Evolutionary conservation across 2,888 invertebrate genomes (phyloP), one percentile per base, ranked within the genome.

Genomic region (Dryocosmus kuriphilus): DNA sequence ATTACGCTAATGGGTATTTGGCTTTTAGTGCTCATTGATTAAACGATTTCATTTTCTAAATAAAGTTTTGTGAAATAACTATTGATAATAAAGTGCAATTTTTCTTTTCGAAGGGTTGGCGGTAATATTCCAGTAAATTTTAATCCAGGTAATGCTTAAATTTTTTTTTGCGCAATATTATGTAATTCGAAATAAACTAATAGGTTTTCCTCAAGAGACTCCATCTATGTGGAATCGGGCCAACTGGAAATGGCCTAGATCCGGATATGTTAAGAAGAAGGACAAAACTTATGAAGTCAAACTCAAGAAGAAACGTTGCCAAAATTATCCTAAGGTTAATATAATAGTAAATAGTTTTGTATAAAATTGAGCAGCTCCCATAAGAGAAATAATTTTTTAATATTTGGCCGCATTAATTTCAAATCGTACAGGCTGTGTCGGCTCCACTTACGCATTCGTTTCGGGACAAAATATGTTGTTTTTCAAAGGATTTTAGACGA

Each of bases 261-360:
- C 77, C 30, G 84, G 77, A 75, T 85, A 80, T 76, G 62, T 77
- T 5, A 80, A 81, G 27, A 85, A 81, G 32, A 83, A 81, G 51
- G 83, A 86, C 32, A 86, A 88, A 78, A 75, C 84, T 1, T 88
- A 87, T 61, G 84, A 87, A 81, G 80, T 87, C 1, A 89, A 86
- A 75, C n/a, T 79, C 41, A 77, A 78, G 78, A 80, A 60, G 27
- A 77, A 62, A 32, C 71, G 30, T 27, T 71, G 71, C 7, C 46
- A 51, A 51, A 51, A 51, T 71, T 71, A 51, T 32, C 11, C 51
- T 1, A 51, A 71, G 71, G 71, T 71, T 32, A n/a, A n/a, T n/a
- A n/a, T n/a, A n/a, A n/a, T n/a, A n/a, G n/a, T n/a, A 19, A 55
- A 22, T 55, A n/a, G 0, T 22, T 55, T 8, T 55, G 7, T 22